Evolutionary conservation across 2,888 invertebrate genomes (phyloP).

Genomic region (Coenonympha arcania): DNA sequence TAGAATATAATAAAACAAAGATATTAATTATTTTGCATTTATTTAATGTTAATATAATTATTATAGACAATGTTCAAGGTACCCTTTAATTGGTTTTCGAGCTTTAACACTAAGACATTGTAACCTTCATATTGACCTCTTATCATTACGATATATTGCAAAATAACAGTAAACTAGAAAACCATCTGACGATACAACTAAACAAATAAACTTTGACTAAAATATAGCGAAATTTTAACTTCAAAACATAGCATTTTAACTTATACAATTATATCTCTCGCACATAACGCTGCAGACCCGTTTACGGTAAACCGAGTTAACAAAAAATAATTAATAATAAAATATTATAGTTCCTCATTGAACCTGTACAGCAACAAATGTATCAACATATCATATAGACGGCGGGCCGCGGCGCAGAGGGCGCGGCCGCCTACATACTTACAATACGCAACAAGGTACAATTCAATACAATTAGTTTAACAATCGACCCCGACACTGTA

Average conservation of each 20-base stretch:
- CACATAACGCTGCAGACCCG: conserved; percentile 70
- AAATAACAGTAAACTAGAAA: conserved; percentile 66
- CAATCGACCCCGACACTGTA: conserved; percentile 74
- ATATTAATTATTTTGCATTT: conserved; percentile 58
- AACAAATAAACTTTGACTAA: conserved; percentile 68
- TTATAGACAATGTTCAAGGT: conserved; percentile 74
- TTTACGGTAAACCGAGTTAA: conserved; percentile 69
- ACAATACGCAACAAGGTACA: conserved; percentile 72
- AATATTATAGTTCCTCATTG: conserved; percentile 62
- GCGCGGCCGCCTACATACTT: conserved; percentile 45
- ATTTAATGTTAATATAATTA: conserved; percentile 74
- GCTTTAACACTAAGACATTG: conserved; percentile 69
- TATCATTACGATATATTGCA: conserved; percentile 67
- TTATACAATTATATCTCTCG: conserved; percentile 58
- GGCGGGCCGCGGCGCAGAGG: conserved; percentile 35
- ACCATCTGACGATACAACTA: conserved; percentile 61
- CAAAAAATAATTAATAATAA: conserved; percentile 56
- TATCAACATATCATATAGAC: conserved; percentile 44
- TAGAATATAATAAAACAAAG: conserved; percentile 28
- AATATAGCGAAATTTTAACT: conserved; percentile 67
- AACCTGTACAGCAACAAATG: conserved; percentile 58
- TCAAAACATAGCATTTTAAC: conserved; percentile 60
- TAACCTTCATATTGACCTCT: conserved; percentile 63
- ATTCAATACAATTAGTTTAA: conserved; percentile 74
- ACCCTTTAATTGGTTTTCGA: conserved; percentile 73